Evolutionary conservation across 2,113 vertebrate genomes (phyloP), one percentile per base, ranked within the genome.

Genomic region (Cisticola juncidis): DNA sequence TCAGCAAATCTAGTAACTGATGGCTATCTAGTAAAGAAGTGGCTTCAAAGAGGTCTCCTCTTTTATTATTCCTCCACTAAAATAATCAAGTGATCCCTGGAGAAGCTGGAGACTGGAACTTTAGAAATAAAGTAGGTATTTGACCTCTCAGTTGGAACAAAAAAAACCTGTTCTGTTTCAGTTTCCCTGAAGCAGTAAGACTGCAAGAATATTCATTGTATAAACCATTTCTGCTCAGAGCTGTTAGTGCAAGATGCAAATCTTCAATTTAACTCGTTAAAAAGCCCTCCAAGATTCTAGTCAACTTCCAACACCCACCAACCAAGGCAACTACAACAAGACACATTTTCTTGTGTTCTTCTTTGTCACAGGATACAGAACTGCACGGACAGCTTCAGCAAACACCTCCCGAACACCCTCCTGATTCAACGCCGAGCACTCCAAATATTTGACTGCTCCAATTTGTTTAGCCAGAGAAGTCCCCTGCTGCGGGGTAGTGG

Each of bases 401-500:
- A 99, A 99, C 94, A 99, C 99, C 86, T 99, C 98, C 62, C 98
- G 96, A 47, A 99, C 98, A 6, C 98, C 98, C 88, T 99, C 99
- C 96, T 99, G 99, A 95, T 98, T 98, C 95, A 99, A 95, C 1
- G 99, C 99, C 0, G 99, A 99, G 96, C 99, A 99, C 96, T 99
- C 99, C 98, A 99, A 97, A 96, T 99, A 99, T 97, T 99, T 99
- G 53, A 99, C 98, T 3, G 99, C 99, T 60, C 99, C 98, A 4
- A 99, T 99, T 96, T 99, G 99, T 97, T 99, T 99, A 81, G 99
- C 98, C 92, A 99, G 95, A 1, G 98, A 97, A 60, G 98, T 98
- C 65, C 99, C 99, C 97, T 99, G 99, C 96, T 99, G 99, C 4
- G 97, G 97, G 28, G 98, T 99, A 33, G 98, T 99, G 26, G 99